phyloP scores from a whole-genome alignment of 2,888 invertebrate genomes.

The Horisme vitalbata region DNA sequence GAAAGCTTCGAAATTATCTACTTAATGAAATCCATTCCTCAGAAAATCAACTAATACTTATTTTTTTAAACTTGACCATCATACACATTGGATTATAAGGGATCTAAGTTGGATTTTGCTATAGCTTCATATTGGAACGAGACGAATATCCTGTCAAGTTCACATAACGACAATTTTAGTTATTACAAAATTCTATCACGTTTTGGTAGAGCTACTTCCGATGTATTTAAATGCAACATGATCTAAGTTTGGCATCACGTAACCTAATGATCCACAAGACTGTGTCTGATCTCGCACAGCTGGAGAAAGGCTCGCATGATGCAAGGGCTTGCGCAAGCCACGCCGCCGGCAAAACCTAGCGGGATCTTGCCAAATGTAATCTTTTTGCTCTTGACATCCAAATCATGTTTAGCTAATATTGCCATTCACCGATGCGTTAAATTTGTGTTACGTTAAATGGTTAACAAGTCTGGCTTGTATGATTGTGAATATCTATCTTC shows the following conservation, averaged over 20 bases:
- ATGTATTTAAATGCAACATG: too few relatives aligned
- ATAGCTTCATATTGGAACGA: too few relatives aligned
- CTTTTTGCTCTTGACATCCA: conserved; percentile 11
- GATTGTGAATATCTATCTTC: too few relatives aligned
- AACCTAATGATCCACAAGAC: conserved; percentile 13
- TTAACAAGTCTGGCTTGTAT: too few relatives aligned
- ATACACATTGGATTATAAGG: too few relatives aligned
- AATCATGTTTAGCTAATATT: conserved; percentile 9
- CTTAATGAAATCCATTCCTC: too few relatives aligned
- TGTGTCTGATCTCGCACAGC: conserved; percentile 11
- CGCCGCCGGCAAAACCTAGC: conserved; percentile 6
- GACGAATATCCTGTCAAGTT: too few relatives aligned
- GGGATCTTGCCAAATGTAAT: conserved; percentile 8
- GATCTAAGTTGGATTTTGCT: too few relatives aligned
- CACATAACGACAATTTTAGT: too few relatives aligned
- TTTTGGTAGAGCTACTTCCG: too few relatives aligned
- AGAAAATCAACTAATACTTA: neutral
- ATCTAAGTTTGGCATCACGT: conserved; percentile 10
- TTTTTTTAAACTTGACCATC: neutral
- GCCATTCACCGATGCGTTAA: neutral
- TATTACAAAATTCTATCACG: too few relatives aligned
- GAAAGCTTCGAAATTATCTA: neutral
- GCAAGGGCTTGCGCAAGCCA: conserved; percentile 17
- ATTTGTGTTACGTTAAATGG: too few relatives aligned
- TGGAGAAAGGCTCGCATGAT: conserved; percentile 10